Base-by-base conservation (phyloP, 1,140 invertebrate genomes). In the Aethina tumida region DNA sequence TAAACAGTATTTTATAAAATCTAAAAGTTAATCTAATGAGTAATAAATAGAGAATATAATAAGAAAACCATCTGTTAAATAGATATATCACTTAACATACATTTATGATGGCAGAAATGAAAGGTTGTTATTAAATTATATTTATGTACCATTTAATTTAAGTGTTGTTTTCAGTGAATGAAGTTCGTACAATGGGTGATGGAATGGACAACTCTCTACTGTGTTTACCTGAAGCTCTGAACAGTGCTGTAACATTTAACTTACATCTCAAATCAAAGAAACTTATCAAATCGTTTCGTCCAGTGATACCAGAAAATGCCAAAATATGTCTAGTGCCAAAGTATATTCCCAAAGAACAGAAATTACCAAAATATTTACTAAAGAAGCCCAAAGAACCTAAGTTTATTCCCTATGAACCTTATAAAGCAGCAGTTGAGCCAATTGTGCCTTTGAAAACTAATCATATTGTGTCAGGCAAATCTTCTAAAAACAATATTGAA, bases 381-480 rank as follows among this genome's bases (percentile, higher is more conserved):
- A 45, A 36, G 25, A 77, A 78, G 58, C 71, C 69, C 0, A 84
- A 79, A 52, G 77, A 80, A 50, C 81, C 84, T 1, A 87, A 84
- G 58, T 91, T 91, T 64, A 73, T 92, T 13, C 87, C 87, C 1
- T 89, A 84, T 51, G 88, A 92, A 54, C 88, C 88, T 0, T 91
- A 89, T 52, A 83, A 86, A 56, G 84, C 76, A 35, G 85, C 86
- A 43, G 79, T 87, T 0, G 83, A 79, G 59, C 81, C 82, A 27
- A 80, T 89, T 39, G 67, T 79, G 27, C 70, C 75, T 50, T 55
- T 18, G 52, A 68, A 37, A 67, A 3, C n/a, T 6, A 35, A 14
- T 8, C 36, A 40, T 16, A 43, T 38, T 41, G 25, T 15, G n/a
- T 9, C 14, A 1, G 26, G 8, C 20, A 49, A 46, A 30, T 13